Conservation (phyloP, 2,797 vertebrate genomes). For the Melanotaenia parkinsoni region DNA sequence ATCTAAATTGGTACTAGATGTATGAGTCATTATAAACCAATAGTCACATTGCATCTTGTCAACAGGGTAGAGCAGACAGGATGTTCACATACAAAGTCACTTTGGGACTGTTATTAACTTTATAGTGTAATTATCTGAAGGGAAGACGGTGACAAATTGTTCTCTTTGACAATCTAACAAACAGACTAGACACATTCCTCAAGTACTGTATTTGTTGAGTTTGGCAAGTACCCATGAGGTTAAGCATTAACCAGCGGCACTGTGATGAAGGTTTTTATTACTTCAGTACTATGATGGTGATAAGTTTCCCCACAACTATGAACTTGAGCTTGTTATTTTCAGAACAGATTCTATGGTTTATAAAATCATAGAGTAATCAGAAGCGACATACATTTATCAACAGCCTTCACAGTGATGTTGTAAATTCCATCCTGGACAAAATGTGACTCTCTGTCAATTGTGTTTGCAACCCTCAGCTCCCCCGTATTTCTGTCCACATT, state of each 20-base stretch:
- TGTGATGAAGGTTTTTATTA: neutral
- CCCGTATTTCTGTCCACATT: slow-evolving; percentile 81
- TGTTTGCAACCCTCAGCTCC: slow-evolving; percentile 83
- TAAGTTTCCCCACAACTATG: neutral
- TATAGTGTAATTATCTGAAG: neutral
- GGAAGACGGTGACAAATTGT: neutral
- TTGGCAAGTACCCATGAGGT: slow-evolving; percentile 8
- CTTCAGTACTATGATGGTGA: neutral
- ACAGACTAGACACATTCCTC: neutral
- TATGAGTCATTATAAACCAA: slow-evolving; percentile 29
- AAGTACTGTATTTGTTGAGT: neutral
- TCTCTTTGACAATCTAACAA: neutral
- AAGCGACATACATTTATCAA: slow-evolving; percentile 76
- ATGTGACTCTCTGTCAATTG: slow-evolving; percentile 86
- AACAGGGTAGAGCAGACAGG: neutral
- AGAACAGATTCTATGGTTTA: neutral
- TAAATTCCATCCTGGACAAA: slow-evolving; percentile 80
- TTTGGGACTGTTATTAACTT: neutral
- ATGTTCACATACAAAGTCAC: slow-evolving; percentile 44
- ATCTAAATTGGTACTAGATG: neutral
- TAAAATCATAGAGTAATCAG: neutral
- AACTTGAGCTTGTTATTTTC: neutral
- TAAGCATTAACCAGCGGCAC: neutral
- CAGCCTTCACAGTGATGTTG: slow-evolving; percentile 76
- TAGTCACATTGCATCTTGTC: slow-evolving; percentile 22